Conservation (phyloP, 2,888 invertebrate species). For the Pedicia rivosa region DNA sequence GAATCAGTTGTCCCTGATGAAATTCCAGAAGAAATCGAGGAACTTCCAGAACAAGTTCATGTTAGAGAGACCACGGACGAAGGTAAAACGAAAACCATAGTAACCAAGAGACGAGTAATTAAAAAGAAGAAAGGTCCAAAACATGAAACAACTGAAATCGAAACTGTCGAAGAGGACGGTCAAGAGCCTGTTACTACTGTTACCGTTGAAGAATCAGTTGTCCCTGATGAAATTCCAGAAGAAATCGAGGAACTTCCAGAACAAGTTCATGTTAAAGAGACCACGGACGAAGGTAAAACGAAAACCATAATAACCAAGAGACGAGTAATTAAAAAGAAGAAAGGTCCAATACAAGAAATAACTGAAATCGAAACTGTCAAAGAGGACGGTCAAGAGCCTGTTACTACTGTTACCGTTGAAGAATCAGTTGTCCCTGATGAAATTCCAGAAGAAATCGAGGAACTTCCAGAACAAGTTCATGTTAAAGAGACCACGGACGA, state of each 20-base stretch:
- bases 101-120: constrained; percentile 21
- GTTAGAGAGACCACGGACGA: constrained; percentile 19
- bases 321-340: constrained; percentile 16
- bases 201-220: constrained; percentile 21
- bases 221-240: constrained; percentile 16
- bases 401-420: constrained; percentile 17
- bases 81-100: constrained; percentile 21
- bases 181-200: constrained; percentile 22
- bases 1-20: constrained; percentile 19
- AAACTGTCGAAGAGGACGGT: constrained; percentile 20
- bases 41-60: constrained; percentile 16
- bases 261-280: constrained; percentile 12
- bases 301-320: constrained; percentile 19
- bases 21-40: constrained; percentile 13
- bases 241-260: constrained; percentile 22
- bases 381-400: constrained; percentile 21
- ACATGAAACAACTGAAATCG: constrained; percentile 24
- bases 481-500: constrained; percentile 16
- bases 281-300: constrained; percentile 15
- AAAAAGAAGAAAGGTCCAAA: constrained; percentile 19
- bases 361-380: constrained; percentile 20
- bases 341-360: constrained; percentile 17
- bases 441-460: constrained; percentile 16
- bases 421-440: constrained; percentile 8
- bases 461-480: constrained; percentile 18